phyloP scores from a whole-genome alignment of 2,888 invertebrate species.

The Tupiocoris notatus region DNA sequence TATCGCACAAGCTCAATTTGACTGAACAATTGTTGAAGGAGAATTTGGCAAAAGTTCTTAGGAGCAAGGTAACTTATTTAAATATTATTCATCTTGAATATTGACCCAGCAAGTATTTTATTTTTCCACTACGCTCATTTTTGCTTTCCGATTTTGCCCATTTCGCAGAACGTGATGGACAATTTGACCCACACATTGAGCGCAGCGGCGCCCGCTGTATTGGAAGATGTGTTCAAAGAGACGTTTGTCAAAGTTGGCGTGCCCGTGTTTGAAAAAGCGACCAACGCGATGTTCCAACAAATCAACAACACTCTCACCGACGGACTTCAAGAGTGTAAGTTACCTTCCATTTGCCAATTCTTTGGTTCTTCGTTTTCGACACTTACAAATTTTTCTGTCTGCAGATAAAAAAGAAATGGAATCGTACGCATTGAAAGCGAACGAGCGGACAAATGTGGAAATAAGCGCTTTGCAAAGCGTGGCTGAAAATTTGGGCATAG shows the following conservation, averaged over 20 bases:
- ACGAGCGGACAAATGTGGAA: constrained; percentile 43
- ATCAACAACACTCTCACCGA: constrained; percentile 82
- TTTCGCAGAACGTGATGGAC: constrained; percentile 27
- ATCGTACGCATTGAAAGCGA: constrained; percentile 37
- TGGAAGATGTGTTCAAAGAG: constrained; percentile 72
- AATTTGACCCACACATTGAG: constrained; percentile 33
- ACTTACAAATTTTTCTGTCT: neutral
- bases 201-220: constrained; percentile 20
- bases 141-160: neutral
- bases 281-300: constrained; percentile 83
- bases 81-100: neutral
- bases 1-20: constrained; percentile 68
- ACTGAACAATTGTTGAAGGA: constrained; percentile 75
- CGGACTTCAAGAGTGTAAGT: constrained; percentile 83
- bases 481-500: constrained; percentile 37
- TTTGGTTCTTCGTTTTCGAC: neutral
- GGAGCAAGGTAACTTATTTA: constrained; percentile 66
- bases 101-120: constrained; percentile 6
- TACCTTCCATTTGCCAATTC: neutral
- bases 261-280: constrained; percentile 84
- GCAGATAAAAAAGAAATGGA: constrained; percentile 45
- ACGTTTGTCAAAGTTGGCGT: constrained; percentile 72
- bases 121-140: constrained; percentile 12
- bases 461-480: constrained; percentile 42
- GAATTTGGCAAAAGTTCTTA: constrained; percentile 74